These are phyloP conservation scores for Seladonia tumulorum DNA, from an alignment of 2,888 invertebrate genomes.

Conservation along the genomic window DNA sequence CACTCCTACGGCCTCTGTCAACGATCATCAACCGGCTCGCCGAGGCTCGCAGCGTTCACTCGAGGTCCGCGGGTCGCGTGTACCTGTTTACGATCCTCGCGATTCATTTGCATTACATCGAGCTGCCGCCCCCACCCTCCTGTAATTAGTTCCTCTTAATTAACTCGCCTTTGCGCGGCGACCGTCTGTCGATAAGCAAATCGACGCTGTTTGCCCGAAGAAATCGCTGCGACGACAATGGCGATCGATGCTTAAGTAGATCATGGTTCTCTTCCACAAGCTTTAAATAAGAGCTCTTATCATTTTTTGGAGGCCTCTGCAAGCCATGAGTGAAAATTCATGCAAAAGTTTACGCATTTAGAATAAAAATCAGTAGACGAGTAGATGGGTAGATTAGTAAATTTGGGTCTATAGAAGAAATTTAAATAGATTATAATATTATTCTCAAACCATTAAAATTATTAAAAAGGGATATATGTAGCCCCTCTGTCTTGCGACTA, in stretches of 20 bases:
- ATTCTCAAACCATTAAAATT: too few species aligned
- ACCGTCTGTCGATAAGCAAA: constrained; percentile 38
- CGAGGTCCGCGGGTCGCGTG: neutral
- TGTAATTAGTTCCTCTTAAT: constrained; percentile 49
- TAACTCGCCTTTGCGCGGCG: constrained; percentile 25
- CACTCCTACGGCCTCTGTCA: constrained; percentile 51
- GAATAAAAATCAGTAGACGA: too few species aligned
- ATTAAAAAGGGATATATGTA: too few species aligned
- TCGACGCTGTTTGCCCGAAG: neutral
- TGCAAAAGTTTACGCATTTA: too few species aligned
- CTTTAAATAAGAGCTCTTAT: neutral
- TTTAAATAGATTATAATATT: too few species aligned
- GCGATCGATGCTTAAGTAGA: neutral
- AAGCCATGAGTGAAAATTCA: too few species aligned
- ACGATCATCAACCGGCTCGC: constrained; percentile 39
- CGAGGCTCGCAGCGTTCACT: neutral
- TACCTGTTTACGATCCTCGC: constrained; percentile 46
- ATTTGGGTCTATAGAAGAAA: too few species aligned
- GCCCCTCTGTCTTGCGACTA: too few species aligned
- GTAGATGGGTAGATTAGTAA: too few species aligned
- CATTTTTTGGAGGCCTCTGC: too few species aligned
- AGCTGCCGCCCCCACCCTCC: neutral
- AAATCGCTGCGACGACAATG: neutral
- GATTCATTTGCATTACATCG: constrained; percentile 54
- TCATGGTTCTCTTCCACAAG: neutral